These are phyloP conservation scores for Phalanger gymnotis DNA, from an alignment of 2,797 vertebrate species.

Conservation along the genomic window DNA sequence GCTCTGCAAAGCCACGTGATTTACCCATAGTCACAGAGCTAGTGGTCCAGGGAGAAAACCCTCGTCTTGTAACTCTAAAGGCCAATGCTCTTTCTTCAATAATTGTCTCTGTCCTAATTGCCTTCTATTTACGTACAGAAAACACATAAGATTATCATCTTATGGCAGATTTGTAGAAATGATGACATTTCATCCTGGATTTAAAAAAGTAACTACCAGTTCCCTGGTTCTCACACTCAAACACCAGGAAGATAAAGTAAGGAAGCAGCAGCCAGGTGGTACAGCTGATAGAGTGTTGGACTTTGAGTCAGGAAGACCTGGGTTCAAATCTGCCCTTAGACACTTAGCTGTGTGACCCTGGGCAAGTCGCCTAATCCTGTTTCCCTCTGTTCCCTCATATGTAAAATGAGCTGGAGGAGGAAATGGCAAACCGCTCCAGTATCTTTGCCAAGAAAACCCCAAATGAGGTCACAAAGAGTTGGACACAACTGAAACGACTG, in stretches of 20 bases:
- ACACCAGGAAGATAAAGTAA: slow-evolving; percentile 56
- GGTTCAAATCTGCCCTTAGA: background rate
- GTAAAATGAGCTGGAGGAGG: background rate
- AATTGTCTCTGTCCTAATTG: slow-evolving; percentile 39
- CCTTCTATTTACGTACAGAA: slow-evolving; percentile 45
- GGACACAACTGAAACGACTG: background rate
- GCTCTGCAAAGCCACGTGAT: background rate
- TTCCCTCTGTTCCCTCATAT: background rate
- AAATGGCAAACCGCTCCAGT: background rate
- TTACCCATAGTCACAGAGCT: background rate
- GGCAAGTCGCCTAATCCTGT: background rate
- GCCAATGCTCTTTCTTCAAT: background rate
- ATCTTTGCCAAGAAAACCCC: background rate
- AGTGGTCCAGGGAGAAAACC: background rate
- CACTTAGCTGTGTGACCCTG: background rate
- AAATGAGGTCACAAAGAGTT: background rate
- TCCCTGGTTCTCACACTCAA: slow-evolving; percentile 4
- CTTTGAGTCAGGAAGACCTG: background rate
- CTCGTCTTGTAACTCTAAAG: background rate
- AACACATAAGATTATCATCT: slow-evolving; percentile 56
- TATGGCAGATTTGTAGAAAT: slow-evolving; percentile 45
- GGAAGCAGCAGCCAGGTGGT: background rate
- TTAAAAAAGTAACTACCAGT: slow-evolving; percentile 37
- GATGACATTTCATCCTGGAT: slow-evolving; percentile 2
- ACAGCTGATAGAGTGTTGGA: background rate